phyloP scores from a whole-genome alignment of 2,888 invertebrate species.

The Scaptomyza caliginosa region DNA sequence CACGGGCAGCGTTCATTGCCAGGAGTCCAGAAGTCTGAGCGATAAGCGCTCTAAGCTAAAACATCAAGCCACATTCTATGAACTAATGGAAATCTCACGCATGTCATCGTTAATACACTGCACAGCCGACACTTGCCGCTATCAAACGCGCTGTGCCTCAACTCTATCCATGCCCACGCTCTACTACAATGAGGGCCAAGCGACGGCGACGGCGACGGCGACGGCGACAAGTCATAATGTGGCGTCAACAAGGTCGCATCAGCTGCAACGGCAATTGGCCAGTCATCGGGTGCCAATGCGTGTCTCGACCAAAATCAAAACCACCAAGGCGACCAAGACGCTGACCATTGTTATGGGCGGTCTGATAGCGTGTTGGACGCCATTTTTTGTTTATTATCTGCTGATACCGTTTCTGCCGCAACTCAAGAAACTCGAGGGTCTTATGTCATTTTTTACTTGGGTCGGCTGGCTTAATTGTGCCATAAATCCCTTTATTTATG shows the following conservation, averaged over 20 bases:
- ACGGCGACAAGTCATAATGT: conserved; percentile 16
- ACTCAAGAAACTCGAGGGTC: conserved; percentile 86
- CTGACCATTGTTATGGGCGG: conserved; percentile 95
- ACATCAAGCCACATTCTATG: conserved; percentile 81
- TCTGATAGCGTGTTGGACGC: conserved; percentile 94
- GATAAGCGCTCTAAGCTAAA: conserved; percentile 64
- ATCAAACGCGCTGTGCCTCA: conserved; percentile 44
- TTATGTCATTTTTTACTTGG: conserved; percentile 93
- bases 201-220: conserved; percentile 67
- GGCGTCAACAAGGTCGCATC: conserved; percentile 27
- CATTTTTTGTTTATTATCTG: conserved; percentile 93
- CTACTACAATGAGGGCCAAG: conserved; percentile 75
- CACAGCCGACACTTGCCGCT: conserved; percentile 76
- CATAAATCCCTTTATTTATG: conserved; percentile 95
- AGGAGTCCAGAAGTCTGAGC: conserved; percentile 37
- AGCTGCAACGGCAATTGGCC: conserved; percentile 37
- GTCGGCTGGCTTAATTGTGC: conserved; percentile 95
- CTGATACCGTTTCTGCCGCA: conserved; percentile 91
- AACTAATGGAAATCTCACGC: conserved; percentile 81
- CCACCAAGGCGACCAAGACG: conserved; percentile 94
- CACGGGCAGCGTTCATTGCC: conserved; percentile 65
- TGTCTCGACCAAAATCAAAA: conserved; percentile 89
- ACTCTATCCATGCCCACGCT: conserved; percentile 54
- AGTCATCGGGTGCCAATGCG: conserved; percentile 83
- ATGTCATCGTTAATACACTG: conserved; percentile 80